Conservation (phyloP, 2,888 invertebrate species). For the Rhyacophila evoluta region DNA sequence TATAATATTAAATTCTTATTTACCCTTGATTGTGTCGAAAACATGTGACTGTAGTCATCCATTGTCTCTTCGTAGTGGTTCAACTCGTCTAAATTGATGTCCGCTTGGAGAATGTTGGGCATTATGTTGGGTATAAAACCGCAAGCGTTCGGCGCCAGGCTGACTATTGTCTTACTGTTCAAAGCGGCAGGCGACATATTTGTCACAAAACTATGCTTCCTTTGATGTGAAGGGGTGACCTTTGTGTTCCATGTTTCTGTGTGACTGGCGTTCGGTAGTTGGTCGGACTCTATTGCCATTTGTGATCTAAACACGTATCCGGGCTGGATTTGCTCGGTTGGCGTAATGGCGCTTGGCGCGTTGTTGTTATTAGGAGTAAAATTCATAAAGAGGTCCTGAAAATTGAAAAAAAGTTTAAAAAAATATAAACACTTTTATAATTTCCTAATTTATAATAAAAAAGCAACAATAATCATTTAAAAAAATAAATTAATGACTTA, state of each 20-base stretch:
- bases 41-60: conserved; percentile 34
- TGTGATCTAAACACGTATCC: conserved; percentile 1
- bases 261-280: neutral
- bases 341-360: conserved; percentile 31
- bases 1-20: too few species aligned
- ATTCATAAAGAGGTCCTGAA: conserved; percentile 71
- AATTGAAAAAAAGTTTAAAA: too few species aligned
- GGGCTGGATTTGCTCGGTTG: conserved; percentile 31
- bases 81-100: conserved; percentile 42
- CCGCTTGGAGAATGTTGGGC: conserved; percentile 47
- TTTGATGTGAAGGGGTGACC: conserved; percentile 58
- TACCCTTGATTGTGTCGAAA: conserved; percentile 45
- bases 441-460: too few species aligned
- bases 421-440: too few species aligned
- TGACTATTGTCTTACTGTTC: conserved; percentile 63
- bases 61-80: conserved; percentile 45
- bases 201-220: conserved; percentile 61
- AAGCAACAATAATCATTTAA: too few species aligned
- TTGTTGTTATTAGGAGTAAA: conserved; percentile 65
- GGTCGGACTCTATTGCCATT: neutral
- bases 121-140: conserved; percentile 59
- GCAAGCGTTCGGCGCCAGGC: conserved; percentile 62
- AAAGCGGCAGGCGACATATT: conserved; percentile 68
- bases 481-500: too few species aligned
- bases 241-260: neutral